These are phyloP conservation scores for Pseudocheirus occidentalis DNA, from an alignment of 2,797 vertebrate species.

Conservation along the genomic window DNA sequence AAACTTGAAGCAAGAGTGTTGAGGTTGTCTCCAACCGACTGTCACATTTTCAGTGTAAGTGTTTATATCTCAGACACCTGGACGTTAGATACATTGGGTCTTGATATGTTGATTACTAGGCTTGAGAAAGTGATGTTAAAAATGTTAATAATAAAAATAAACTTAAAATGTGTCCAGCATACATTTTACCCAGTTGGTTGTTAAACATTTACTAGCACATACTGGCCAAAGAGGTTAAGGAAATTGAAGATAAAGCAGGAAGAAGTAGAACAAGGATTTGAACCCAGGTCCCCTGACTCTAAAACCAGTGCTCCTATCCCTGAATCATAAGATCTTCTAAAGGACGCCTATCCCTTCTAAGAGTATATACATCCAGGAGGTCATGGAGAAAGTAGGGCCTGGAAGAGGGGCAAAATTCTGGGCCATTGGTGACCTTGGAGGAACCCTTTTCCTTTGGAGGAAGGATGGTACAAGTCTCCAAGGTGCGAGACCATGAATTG, in stretches of 20 bases:
- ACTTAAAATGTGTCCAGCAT: not conserved
- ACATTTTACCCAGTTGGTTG: not conserved
- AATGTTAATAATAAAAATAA: not conserved
- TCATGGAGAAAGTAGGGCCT: not conserved
- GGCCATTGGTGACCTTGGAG: not conserved
- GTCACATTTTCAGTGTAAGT: not conserved
- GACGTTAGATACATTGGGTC: not conserved
- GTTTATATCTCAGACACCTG: not conserved
- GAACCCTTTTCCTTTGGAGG: not conserved
- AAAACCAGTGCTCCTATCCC: not conserved
- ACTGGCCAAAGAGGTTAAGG: not conserved
- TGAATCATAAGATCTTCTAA: not conserved
- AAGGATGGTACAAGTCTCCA: not conserved
- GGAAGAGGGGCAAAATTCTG: not conserved
- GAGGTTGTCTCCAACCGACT: not conserved
- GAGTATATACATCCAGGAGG: not conserved
- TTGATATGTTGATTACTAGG: not conserved
- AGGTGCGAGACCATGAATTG: not conserved
- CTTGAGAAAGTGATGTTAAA: not conserved
- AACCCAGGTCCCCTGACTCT: not conserved
- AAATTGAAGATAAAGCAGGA: not conserved
- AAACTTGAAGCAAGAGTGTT: not conserved
- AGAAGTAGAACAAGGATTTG: not conserved
- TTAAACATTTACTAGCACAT: not conserved
- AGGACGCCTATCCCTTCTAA: not conserved